These are phyloP conservation scores for Scatophagus argus DNA, from an alignment of 2,113 vertebrate species.

Conservation along the genomic window DNA sequence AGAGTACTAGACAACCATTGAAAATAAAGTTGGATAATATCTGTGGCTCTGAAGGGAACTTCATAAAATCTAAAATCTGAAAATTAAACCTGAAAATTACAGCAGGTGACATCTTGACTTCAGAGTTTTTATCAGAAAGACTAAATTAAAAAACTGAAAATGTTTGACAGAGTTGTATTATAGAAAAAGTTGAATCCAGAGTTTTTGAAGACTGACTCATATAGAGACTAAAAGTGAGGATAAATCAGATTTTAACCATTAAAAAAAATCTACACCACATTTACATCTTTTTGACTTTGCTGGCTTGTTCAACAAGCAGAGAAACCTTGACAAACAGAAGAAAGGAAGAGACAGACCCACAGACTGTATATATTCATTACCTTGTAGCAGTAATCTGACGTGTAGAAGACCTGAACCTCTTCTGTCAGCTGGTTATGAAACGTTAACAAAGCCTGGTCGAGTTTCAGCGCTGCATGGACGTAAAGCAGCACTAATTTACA, in stretches of 20 bases:
- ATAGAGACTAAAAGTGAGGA: too few species aligned
- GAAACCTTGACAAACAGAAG: too few species aligned
- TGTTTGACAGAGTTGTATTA: too few species aligned
- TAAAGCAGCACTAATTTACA: conserved; percentile 46
- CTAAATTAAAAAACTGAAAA: too few species aligned
- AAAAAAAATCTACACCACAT: too few species aligned
- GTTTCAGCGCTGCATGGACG: conserved; percentile 74
- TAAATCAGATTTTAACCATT: too few species aligned
- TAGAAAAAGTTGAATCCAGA: too few species aligned
- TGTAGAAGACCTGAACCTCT: conserved; percentile 75
- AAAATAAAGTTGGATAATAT: background rate
- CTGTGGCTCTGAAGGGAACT: background rate
- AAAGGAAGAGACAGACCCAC: background rate
- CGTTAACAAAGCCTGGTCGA: conserved; percentile 82
- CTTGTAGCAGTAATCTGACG: conserved; percentile 84
- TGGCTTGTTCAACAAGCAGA: too few species aligned
- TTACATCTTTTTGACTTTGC: too few species aligned
- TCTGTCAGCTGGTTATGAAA: conserved; percentile 77
- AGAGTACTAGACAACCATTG: background rate
- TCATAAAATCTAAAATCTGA: background rate
- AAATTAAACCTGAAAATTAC: background rate
- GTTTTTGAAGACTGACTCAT: too few species aligned
- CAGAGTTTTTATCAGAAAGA: too few species aligned
- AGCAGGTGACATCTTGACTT: background rate
- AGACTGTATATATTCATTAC: conserved; percentile 52